Conservation (phyloP, 2,888 invertebrate species). For the Mactromeris polynyma region DNA sequence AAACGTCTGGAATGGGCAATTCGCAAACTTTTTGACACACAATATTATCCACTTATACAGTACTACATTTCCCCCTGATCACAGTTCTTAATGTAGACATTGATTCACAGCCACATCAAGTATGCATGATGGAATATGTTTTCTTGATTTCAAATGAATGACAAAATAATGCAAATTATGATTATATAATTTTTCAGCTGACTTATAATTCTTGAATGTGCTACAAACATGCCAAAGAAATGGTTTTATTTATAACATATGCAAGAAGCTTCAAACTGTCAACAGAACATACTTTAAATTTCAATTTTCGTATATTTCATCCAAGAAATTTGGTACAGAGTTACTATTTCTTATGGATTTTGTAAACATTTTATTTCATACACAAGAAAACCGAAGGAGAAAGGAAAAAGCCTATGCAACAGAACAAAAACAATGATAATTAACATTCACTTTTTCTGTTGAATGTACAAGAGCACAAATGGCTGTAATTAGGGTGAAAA, state of each 20-base stretch:
- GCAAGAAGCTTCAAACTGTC: neutral
- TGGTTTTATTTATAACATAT: neutral
- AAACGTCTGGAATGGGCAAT: no score
- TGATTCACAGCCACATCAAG: neutral
- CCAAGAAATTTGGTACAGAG: neutral
- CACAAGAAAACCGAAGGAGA: no score
- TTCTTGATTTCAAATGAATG: neutral
- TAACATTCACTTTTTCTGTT: no score
- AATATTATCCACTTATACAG: no score
- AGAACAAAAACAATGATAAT: no score
- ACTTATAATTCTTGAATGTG: neutral
- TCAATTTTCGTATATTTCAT: no score
- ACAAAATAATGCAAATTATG: neutral
- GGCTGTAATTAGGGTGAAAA: no score
- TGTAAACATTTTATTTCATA: neutral
- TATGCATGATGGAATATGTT: neutral
- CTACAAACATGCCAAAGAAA: neutral
- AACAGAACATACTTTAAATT: neutral
- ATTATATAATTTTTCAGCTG: neutral
- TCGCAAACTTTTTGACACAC: no score
- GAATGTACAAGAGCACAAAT: no score
- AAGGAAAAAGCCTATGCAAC: no score
- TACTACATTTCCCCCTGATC: no score
- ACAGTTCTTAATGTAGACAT: neutral
- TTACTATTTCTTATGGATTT: neutral